These are phyloP conservation scores for Elysia chlorotica DNA, from an alignment of 1,140 invertebrate species.

Conservation along the genomic window DNA sequence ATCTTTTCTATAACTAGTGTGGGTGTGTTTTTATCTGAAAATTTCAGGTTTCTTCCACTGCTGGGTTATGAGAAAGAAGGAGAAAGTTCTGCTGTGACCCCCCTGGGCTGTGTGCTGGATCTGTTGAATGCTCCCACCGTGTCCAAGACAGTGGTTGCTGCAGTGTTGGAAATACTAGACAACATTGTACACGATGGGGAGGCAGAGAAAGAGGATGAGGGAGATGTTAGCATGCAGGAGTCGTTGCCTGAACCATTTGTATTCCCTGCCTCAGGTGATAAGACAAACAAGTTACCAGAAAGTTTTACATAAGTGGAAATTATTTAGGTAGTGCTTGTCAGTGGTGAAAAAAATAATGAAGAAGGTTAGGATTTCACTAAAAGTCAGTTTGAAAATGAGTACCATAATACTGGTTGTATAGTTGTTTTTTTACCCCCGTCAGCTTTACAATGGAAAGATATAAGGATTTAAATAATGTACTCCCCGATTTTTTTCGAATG, in stretches of 20 bases:
- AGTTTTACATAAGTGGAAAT: too few relatives aligned
- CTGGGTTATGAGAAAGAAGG: constrained; percentile 67
- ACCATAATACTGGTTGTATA: too few relatives aligned
- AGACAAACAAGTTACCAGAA: too few relatives aligned
- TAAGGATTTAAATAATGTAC: too few relatives aligned
- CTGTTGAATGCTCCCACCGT: constrained; percentile 72
- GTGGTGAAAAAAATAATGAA: too few relatives aligned
- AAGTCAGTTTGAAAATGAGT: too few relatives aligned
- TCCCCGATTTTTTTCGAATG: too few relatives aligned
- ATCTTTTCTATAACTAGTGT: not conserved
- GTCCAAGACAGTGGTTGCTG: constrained; percentile 70
- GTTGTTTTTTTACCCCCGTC: too few relatives aligned
- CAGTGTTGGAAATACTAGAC: constrained; percentile 79
- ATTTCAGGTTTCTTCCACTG: constrained; percentile 72
- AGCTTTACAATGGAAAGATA: too few relatives aligned
- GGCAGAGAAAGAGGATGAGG: constrained; percentile 42
- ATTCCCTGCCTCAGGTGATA: not conserved
- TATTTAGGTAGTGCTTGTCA: too few relatives aligned
- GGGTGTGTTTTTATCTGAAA: not conserved
- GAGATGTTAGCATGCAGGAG: constrained; percentile 14
- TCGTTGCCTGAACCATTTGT: too few relatives aligned
- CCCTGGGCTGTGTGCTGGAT: constrained; percentile 72
- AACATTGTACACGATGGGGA: constrained; percentile 74
- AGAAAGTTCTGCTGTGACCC: constrained; percentile 47
- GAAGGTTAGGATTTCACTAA: too few relatives aligned